Evolutionary conservation across 2,888 invertebrate species (phyloP).

Genomic region (Zhuqinia jingwanae): DNA sequence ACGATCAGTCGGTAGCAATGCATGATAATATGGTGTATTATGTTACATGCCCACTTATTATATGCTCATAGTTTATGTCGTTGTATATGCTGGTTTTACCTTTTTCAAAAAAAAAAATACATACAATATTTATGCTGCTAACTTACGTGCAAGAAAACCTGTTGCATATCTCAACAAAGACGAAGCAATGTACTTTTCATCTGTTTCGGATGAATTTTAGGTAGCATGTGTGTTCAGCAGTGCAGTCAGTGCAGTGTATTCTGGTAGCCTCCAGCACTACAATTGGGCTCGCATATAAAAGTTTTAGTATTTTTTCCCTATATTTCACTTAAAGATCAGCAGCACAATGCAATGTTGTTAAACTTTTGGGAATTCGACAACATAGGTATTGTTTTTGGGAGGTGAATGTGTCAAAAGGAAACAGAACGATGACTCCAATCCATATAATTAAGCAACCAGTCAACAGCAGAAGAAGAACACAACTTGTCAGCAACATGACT

Average conservation of each 20-base stretch:
- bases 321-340: no score
- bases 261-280: constrained; percentile 25
- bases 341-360: background rate
- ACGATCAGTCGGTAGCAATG: constrained; percentile 4
- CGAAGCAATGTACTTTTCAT: background rate
- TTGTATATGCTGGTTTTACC: background rate
- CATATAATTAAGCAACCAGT: constrained; percentile 29
- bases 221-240: background rate
- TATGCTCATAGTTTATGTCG: background rate
- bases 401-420: constrained; percentile 29
- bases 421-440: background rate
- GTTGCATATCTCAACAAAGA: constrained; percentile 8
- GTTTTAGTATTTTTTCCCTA: no score
- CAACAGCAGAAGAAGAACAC: background rate
- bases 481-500: constrained; percentile 19
- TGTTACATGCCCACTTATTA: background rate
- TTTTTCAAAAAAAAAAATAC: background rate
- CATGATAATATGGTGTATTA: background rate
- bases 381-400: constrained; percentile 7
- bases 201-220: background rate
- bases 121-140: background rate
- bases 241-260: constrained; percentile 10
- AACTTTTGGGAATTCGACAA: background rate
- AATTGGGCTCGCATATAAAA: background rate
- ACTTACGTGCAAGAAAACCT: background rate